Evolutionary conservation across 2,797 vertebrate species (phyloP).

Genomic region (Myoxocephalus aenaeus): DNA sequence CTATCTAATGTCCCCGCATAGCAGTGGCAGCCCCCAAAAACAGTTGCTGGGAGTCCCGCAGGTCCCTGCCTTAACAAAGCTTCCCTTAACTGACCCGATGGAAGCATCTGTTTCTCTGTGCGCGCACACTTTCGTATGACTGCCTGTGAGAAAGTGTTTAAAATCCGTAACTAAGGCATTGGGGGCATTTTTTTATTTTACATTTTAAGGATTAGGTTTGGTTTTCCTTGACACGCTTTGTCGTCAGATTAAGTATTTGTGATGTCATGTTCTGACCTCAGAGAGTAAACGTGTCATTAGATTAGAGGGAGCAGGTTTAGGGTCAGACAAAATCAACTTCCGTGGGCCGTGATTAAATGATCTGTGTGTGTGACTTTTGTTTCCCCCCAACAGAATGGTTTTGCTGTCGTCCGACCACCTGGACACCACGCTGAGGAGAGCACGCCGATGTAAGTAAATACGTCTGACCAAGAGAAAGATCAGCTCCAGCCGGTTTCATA

Average conservation of each 20-base stretch:
- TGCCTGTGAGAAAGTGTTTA: not conserved
- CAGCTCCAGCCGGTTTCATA: not conserved
- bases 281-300: not conserved
- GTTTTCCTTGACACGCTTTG: not conserved
- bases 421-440: conserved; percentile 98
- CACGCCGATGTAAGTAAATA: conserved; percentile 93
- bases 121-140: not conserved
- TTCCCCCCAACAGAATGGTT: conserved; percentile 89
- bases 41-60: conserved; percentile 36
- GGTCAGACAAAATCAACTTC: not conserved
- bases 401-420: conserved; percentile 95
- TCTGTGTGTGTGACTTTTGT: conserved; percentile 1
- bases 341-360: not conserved
- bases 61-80: conserved; percentile 46
- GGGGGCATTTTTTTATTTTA: not conserved
- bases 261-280: not conserved
- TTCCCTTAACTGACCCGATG: conserved; percentile 54
- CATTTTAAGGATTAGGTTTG: not conserved
- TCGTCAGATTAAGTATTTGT: not conserved
- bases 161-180: not conserved
- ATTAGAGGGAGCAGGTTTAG: not conserved
- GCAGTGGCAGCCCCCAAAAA: conserved; percentile 51
- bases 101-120: conserved; percentile 29
- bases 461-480: not conserved
- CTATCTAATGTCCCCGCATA: conserved; percentile 70